Evolutionary conservation across 2,113 vertebrate genomes (phyloP), one percentile per base, ranked within the genome.

Genomic region (Notothenia rossii): DNA sequence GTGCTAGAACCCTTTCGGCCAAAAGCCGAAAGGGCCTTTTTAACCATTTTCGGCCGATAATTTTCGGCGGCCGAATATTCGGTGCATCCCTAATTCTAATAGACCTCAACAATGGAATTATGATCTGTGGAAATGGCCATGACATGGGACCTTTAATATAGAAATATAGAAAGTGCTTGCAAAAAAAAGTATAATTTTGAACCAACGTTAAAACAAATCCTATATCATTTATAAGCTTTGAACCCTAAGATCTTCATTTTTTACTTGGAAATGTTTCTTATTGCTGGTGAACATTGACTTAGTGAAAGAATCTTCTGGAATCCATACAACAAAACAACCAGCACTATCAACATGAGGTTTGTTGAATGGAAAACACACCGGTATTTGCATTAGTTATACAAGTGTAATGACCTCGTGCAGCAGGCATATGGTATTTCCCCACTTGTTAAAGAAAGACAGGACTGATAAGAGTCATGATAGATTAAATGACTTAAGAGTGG

Each of bases 401-500:
- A 63, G 60, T 15, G 62, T 75, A 75, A 79, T 49, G 40, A 73
- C 53, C 45, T 53, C 59, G 62, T 10, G 10, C 40, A 33, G 54
- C 22, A 40, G 36, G 29, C 59, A 72, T 56, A 80, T 17, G 67
- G 45, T 7, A 72, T 65, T 56, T 73, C 65, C 48, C 65, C 8
- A 10, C 68, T 65, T 63, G 60, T 70, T 77, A 59, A 58, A 77
- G 59, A 71, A 45, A 54, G 64, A 72, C 46, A 33, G 59, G 33
- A 5, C 67, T 54, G 60, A 78, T 33, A 65, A 65, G 68, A 82
- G 78, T 78, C 81, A 18, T 75, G 64, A 36, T 15, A 66, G 70
- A 83, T 75, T 69, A 76, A 88, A 81, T 78, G 62, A 65, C 75
- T 78, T 62, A 45, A 79, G 60, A 75, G 65, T 60, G 49, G 46